Percentiles rank a stretch among this genome's conserved stretches.
Evolutionary conservation across 2,113 vertebrate species (phyloP).

Genomic region (Bothrops jararaca): DNA sequence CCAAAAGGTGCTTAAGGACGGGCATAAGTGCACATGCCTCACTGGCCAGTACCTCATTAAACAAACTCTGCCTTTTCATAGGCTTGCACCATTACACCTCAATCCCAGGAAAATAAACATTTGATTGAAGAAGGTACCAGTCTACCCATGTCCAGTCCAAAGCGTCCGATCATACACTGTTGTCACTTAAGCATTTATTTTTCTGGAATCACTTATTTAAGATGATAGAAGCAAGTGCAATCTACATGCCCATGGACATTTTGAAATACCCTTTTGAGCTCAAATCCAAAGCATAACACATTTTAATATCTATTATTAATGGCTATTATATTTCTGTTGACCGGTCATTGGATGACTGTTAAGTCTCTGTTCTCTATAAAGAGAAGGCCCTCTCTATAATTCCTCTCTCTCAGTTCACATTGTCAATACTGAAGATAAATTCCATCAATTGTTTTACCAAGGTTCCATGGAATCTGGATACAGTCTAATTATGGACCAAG

Average conservation of each 20-base stretch:
- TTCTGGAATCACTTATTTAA: neutral
- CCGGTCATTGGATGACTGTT: neutral
- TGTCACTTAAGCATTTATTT: neutral
- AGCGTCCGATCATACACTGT: neutral
- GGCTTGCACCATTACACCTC: neutral
- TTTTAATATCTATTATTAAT: neutral
- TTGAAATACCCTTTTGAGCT: neutral
- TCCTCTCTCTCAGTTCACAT: neutral
- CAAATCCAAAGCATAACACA: neutral
- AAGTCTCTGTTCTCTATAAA: neutral
- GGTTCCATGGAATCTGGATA: slow-evolving; percentile 19
- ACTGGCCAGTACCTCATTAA: neutral
- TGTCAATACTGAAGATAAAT: neutral
- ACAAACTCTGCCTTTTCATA: neutral
- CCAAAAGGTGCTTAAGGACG: neutral
- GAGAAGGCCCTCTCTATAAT: neutral
- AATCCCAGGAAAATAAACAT: neutral
- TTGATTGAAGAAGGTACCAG: neutral
- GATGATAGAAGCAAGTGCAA: neutral
- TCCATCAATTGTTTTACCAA: neutral
- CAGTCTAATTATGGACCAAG: slow-evolving; percentile 37
- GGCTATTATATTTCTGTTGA: neutral
- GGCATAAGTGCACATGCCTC: neutral
- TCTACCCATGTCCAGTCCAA: neutral
- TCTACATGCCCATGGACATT: neutral